Base-by-base conservation (phyloP, 2,113 vertebrate genomes). In the Atlantisia rogersi region DNA sequence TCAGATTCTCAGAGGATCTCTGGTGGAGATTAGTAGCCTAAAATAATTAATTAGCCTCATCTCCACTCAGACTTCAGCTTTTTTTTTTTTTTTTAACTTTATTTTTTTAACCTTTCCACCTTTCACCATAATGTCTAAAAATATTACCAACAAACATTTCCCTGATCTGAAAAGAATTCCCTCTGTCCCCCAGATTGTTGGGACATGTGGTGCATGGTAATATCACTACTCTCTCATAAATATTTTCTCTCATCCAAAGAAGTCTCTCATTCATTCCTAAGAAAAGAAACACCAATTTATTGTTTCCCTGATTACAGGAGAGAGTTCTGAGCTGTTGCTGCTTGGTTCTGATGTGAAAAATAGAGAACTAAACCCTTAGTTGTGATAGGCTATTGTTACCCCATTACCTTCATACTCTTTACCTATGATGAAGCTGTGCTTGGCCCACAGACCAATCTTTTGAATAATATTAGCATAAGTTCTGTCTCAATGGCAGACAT, bases 21-120 rank as follows among this genome's bases (percentile, higher is more conserved):
- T 89, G 88, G 92, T 94, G 79, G 94, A 97, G 96, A 98, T 97
- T 94, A 98, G 94, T 92, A 97, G 88, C 83, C 90, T 90, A 91
- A 98, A 97, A 97, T 98, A 96, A 98, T 97, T 97, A 97, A 98
- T 98, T 97, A 97, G 68, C 90, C 93, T 95, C 77, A 39, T 63
- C 77, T 82, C 59, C 83, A 93, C 90, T 82, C 88, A 93, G 75
- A 87, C 87, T 94, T 96, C 56, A 82, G 62, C 52, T 91, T 75
- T 93, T 78, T 92, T 80, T 74, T 80, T 74, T 86, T 44, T 44
- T 46, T 46, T 46, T 46, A 46, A 46, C 44, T 75, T 93, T 80
- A 93, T 78, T 74, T 86, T 88, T 86, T 63, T 6, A 18, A 44
- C 37, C 58, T 84, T 94, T 95, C 70, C 77, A 96, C 85, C 56